These are phyloP conservation scores for Rhizomys pruinosus DNA, from an alignment of 2,113 vertebrate genomes.

Conservation along the genomic window DNA sequence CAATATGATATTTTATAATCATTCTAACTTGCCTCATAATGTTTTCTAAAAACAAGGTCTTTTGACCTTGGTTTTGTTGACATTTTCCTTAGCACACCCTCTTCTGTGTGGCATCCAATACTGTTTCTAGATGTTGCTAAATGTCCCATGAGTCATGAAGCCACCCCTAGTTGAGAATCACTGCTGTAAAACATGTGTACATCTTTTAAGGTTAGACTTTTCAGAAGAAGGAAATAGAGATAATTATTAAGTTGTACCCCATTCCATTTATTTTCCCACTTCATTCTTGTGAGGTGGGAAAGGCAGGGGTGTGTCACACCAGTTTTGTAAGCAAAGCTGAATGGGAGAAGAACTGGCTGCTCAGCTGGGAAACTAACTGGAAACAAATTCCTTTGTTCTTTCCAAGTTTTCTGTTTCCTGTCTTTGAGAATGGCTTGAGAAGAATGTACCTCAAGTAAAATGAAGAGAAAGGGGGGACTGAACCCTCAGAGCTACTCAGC, in stretches of 20 bases:
- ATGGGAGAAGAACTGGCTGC: not conserved
- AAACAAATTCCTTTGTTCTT: not conserved
- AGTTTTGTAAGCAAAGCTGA: not conserved
- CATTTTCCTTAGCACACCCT: not conserved
- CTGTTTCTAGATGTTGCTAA: not conserved
- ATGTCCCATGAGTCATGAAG: not conserved
- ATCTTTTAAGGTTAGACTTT: conserved; percentile 21
- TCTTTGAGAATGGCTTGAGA: not conserved
- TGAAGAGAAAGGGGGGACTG: no score
- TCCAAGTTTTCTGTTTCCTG: not conserved
- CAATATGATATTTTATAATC: not conserved
- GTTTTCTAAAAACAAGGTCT: not conserved
- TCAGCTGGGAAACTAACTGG: not conserved
- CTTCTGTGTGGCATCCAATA: not conserved
- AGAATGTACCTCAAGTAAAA: not conserved
- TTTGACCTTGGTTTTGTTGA: not conserved
- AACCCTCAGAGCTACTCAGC: not conserved
- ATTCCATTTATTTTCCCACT: not conserved
- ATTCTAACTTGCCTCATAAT: not conserved
- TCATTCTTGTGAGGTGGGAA: not conserved
- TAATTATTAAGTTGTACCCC: not conserved
- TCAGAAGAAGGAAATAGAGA: not conserved
- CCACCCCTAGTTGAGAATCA: not conserved
- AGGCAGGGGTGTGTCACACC: not conserved
- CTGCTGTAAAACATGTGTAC: not conserved